Percentiles rank a stretch among this genome's conserved stretches.
Conservation (phyloP, 2,888 invertebrate genomes). For the Chrysina gloriosa region DNA sequence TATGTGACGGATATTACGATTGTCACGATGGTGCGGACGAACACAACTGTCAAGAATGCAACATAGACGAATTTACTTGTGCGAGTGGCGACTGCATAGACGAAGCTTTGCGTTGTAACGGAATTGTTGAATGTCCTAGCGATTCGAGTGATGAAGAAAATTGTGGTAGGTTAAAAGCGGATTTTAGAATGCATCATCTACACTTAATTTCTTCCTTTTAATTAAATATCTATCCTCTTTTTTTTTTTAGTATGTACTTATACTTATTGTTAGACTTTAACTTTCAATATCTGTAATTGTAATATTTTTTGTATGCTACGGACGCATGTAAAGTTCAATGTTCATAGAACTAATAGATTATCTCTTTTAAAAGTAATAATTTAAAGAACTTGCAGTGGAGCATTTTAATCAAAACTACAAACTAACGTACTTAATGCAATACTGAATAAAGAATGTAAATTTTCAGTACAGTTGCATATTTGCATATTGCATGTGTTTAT, state of each 20-base stretch:
- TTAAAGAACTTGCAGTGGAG: too few relatives aligned
- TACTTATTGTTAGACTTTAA: too few relatives aligned
- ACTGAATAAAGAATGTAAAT: too few relatives aligned
- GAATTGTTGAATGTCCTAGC: constrained; percentile 67
- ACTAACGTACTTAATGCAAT: too few relatives aligned
- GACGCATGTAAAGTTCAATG: too few relatives aligned
- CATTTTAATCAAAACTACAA: too few relatives aligned
- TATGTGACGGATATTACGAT: constrained; percentile 63
- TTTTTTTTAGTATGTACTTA: neutral
- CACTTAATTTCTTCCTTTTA: neutral
- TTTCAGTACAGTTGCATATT: too few relatives aligned
- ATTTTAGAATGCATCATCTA: constrained; percentile 57
- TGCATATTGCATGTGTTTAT: too few relatives aligned
- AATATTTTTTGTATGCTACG: neutral
- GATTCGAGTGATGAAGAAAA: constrained; percentile 70
- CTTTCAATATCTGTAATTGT: neutral
- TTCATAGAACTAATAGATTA: too few relatives aligned
- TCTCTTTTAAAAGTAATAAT: too few relatives aligned
- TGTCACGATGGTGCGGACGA: constrained; percentile 69
- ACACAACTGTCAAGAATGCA: constrained; percentile 64
- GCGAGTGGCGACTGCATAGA: constrained; percentile 55
- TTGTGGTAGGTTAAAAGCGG: constrained; percentile 41
- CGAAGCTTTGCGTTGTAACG: constrained; percentile 68
- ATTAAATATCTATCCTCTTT: neutral
- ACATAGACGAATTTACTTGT: constrained; percentile 42